Conservation (phyloP, 2,888 invertebrate species). For the Drosophila conformis region DNA sequence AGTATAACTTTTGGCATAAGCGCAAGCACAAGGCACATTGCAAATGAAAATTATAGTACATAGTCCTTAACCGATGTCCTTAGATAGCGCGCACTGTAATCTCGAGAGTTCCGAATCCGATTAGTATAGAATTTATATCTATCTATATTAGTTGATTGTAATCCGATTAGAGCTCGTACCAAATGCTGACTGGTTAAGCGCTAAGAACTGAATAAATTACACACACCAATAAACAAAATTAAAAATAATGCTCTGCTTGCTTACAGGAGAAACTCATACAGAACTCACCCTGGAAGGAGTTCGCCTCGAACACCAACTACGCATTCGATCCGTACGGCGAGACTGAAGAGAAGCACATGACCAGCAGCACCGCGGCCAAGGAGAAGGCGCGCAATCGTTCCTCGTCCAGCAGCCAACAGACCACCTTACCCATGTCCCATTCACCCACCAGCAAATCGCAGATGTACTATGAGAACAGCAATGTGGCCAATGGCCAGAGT, state of each 20-base stretch:
- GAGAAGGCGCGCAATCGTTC: conserved; percentile 80
- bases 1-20: conserved; percentile 28
- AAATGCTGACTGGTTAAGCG: conserved; percentile 84
- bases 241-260: conserved; percentile 18
- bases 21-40: conserved; percentile 64
- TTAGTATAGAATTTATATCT: conserved; percentile 3
- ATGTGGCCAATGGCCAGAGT: conserved; percentile 50
- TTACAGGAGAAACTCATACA: conserved; percentile 92
- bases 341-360: conserved; percentile 89
- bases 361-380: conserved; percentile 72
- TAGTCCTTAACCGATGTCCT: conserved; percentile 30
- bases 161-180: conserved; percentile 32
- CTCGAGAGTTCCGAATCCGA: conserved; percentile 13
- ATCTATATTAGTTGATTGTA: conserved; percentile 2
- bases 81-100: conserved; percentile 40
- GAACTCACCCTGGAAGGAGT: conserved; percentile 95
- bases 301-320: conserved; percentile 92
- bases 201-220: conserved; percentile 15
- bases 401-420: conserved; percentile 81
- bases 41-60: conserved; percentile 53
- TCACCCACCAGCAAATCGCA: conserved; percentile 84
- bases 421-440: conserved; percentile 85
- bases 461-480: conserved; percentile 82
- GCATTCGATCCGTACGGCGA: conserved; percentile 95
- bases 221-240: background rate